Conservation (phyloP, 2,797 vertebrate species). For the Rallus crepitans region DNA sequence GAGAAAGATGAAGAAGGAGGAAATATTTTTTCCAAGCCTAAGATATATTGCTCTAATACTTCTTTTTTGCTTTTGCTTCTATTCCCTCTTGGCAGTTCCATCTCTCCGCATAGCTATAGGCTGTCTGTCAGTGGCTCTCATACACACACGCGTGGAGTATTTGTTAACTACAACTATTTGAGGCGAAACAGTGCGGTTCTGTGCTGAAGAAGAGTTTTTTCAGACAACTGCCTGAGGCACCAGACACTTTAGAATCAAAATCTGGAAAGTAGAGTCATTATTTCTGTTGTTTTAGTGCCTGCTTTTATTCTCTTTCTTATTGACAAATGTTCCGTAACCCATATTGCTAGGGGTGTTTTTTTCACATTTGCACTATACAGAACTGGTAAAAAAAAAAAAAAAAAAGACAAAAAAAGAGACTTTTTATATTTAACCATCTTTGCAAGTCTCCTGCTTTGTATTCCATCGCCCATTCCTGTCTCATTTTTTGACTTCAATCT, state of each 20-base stretch:
- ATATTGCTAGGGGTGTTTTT: slow-evolving; percentile 42
- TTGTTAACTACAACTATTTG: slow-evolving; percentile 68
- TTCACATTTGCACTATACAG: slow-evolving; percentile 4
- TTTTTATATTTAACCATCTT: slow-evolving; percentile 13
- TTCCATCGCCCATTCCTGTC: not conserved
- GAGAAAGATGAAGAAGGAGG: not conserved
- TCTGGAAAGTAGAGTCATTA: slow-evolving; percentile 62
- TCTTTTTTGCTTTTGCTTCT: not conserved
- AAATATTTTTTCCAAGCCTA: not conserved
- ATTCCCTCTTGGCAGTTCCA: slow-evolving; percentile 34
- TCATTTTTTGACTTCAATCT: not conserved
- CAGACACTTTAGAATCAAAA: slow-evolving; percentile 77
- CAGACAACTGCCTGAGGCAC: slow-evolving; percentile 66
- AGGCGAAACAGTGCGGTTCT: slow-evolving; percentile 38
- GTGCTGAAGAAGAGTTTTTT: slow-evolving; percentile 24
- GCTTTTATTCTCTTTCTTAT: slow-evolving; percentile 53
- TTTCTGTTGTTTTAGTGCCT: slow-evolving; percentile 68
- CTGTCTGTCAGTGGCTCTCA: slow-evolving; percentile 46
- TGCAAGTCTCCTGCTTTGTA: not conserved
- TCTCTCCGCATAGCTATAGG: slow-evolving; percentile 24
- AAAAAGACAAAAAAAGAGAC: not conserved
- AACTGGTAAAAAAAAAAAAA: not conserved
- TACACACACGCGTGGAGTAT: not conserved
- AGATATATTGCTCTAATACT: slow-evolving; percentile 24
- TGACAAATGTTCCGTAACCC: slow-evolving; percentile 47